These are phyloP conservation scores for Harpegnathos saltator DNA, from an alignment of 1,140 invertebrate species.

Conservation along the genomic window DNA sequence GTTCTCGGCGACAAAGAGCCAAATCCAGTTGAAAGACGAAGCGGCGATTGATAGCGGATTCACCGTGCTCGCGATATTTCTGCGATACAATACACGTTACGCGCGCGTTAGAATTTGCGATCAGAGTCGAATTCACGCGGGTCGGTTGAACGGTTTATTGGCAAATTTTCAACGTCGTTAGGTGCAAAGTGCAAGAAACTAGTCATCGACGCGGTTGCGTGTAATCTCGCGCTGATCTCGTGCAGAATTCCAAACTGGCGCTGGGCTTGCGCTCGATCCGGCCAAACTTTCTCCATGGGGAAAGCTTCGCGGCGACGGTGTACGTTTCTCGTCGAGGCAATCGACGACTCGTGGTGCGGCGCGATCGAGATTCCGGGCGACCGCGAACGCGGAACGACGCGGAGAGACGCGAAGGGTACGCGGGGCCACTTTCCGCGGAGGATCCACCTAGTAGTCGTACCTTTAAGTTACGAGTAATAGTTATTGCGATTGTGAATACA, in stretches of 20 bases:
- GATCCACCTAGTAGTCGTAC: constrained; percentile 70
- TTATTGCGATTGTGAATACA: constrained; percentile 86
- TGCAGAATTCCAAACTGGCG: constrained; percentile 10
- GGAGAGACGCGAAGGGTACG: no score
- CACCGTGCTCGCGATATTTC: no score
- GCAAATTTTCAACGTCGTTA: constrained; percentile 23
- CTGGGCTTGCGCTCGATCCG: constrained; percentile 31
- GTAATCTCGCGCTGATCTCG: constrained; percentile 39
- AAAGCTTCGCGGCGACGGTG: neutral
- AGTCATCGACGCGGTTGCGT: constrained; percentile 2
- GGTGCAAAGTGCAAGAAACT: constrained; percentile 27
- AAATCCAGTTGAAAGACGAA: no score
- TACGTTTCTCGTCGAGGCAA: neutral
- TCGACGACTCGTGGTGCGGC: constrained; percentile 8
- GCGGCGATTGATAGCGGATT: no score
- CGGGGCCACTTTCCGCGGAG: constrained; percentile 71
- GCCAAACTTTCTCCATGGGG: constrained; percentile 30
- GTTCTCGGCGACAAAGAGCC: no score
- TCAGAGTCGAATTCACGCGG: neutral
- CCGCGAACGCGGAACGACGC: constrained; percentile 30
- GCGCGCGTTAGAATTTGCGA: neutral
- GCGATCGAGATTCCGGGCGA: constrained; percentile 3
- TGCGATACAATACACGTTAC: no score
- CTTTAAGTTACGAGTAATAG: constrained; percentile 81
- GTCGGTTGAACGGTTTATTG: neutral